Conservation (phyloP, 2,113 vertebrate genomes). For the Paradoxurus hermaphroditus region DNA sequence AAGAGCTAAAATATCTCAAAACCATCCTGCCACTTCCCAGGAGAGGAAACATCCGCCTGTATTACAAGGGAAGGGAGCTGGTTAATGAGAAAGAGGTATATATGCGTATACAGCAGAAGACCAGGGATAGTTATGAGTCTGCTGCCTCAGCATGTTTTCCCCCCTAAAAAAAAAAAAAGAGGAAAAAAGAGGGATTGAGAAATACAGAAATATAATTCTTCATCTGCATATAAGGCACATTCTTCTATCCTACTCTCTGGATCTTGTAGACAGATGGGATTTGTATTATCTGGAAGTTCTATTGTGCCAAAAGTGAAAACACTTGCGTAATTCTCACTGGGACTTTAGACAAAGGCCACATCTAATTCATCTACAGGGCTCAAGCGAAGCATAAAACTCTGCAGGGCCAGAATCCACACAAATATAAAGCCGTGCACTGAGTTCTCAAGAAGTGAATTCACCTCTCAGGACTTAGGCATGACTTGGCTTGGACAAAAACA, state of each 20-base stretch:
- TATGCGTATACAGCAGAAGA: background rate
- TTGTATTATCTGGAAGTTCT: background rate
- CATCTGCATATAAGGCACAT: background rate
- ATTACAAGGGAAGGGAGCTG: background rate
- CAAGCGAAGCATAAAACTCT: background rate
- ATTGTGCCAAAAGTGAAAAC: background rate
- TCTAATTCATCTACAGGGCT: background rate
- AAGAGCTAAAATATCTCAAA: constrained; percentile 21
- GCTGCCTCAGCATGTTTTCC: background rate
- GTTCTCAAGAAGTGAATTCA: background rate
- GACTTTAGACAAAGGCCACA: background rate
- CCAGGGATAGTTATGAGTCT: background rate
- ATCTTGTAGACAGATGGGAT: background rate
- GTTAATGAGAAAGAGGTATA: background rate
- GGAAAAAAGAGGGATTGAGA: background rate
- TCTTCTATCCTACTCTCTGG: background rate
- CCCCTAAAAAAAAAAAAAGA: background rate
- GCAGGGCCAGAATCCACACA: background rate
- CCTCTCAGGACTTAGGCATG: background rate
- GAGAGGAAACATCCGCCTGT: background rate
- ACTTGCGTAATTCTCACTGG: background rate
- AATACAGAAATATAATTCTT: background rate
- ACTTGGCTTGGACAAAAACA: background rate
- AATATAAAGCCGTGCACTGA: background rate
- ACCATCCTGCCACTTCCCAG: background rate